Base-by-base conservation (phyloP, 2,113 vertebrate genomes). In the Pyrgilauda ruficollis region DNA sequence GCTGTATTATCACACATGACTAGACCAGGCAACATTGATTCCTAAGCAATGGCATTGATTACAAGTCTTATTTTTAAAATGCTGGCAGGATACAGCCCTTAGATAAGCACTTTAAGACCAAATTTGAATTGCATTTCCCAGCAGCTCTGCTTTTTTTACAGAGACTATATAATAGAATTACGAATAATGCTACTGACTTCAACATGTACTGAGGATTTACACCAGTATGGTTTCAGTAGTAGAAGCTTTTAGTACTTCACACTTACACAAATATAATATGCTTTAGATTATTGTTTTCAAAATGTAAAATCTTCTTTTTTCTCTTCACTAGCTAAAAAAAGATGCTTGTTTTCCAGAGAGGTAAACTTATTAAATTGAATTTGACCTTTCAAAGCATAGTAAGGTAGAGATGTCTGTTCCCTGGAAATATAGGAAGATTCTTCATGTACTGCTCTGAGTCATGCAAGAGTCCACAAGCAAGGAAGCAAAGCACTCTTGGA, bases 111-210 rank as follows among this genome's bases (percentile, higher is more conserved):
- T 94, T 87, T 80, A 91, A 70, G 85, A 44, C 44, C 56, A 78
- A 94, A 89, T 90, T 72, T 95, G 90, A 88, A 93, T 86, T 91
- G 72, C 63, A 44, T 86, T 95, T 87, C 94, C 83, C 93, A 90
- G 90, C 46, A 96, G 53, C 53, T 78, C 52, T 86, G 39, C 44
- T 86, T 83, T 86, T 84, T 87, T 90, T 77, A 80, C 43, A 70
- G 68, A 85, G 70, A 77, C 86, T 86, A 44, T 89, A 86, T 86
- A 93, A 93, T 28, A 94, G 89, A 89, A 95, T 84, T 92, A 94
- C 6, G 0, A 74, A 56, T 84, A 81, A 87, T 41, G 43, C 24
- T 90, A 80, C 92, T 44, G 68, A 78, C 72, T 93, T 67, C 79
- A 55, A 76, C 27, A 10, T 7, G 0, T 84, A 77, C 23, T 44